phyloP scores from a whole-genome alignment of 2,888 invertebrate genomes.

The Athalia cordata region DNA sequence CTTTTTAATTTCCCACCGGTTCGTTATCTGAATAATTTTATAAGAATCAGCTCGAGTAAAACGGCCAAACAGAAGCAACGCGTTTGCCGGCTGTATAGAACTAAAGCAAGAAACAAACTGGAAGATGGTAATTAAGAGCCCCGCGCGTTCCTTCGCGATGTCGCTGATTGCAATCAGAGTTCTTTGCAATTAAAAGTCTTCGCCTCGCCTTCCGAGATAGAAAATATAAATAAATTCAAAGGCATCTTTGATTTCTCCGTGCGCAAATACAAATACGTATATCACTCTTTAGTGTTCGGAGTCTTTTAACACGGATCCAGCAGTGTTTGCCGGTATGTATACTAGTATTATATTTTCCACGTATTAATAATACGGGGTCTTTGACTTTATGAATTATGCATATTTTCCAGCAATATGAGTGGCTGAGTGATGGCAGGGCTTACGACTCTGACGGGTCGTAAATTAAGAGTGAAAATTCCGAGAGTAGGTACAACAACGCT shows the following conservation, averaged over 20 bases:
- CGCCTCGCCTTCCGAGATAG: conserved; percentile 18
- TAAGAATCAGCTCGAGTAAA: background rate
- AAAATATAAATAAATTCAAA: conserved; percentile 27
- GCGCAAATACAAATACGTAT: conserved; percentile 1
- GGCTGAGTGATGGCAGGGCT: conserved; percentile 69
- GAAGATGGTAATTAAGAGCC: conserved; percentile 36
- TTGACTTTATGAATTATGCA: conserved; percentile 68
- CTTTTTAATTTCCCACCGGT: conserved; percentile 33
- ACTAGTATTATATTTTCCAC: no score
- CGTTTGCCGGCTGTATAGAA: background rate
- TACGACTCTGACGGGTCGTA: conserved; percentile 69
- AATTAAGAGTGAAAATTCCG: conserved; percentile 64
- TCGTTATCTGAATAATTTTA: conserved; percentile 32
- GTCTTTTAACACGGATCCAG: no score
- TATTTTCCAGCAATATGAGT: conserved; percentile 71
- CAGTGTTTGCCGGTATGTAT: background rate
- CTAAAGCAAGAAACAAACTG: conserved; percentile 33
- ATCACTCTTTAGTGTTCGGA: background rate
- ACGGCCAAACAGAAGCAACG: background rate
- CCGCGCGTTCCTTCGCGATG: conserved; percentile 13
- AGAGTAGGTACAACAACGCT: conserved; percentile 35
- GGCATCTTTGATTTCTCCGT: conserved; percentile 36
- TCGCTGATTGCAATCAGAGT: conserved; percentile 25
- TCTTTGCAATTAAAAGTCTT: conserved; percentile 42
- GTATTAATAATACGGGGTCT: conserved; percentile 50